These are phyloP conservation scores for Hermatobates lingyangjiaoensis DNA, from an alignment of 1,140 invertebrate genomes.

Conservation along the genomic window DNA sequence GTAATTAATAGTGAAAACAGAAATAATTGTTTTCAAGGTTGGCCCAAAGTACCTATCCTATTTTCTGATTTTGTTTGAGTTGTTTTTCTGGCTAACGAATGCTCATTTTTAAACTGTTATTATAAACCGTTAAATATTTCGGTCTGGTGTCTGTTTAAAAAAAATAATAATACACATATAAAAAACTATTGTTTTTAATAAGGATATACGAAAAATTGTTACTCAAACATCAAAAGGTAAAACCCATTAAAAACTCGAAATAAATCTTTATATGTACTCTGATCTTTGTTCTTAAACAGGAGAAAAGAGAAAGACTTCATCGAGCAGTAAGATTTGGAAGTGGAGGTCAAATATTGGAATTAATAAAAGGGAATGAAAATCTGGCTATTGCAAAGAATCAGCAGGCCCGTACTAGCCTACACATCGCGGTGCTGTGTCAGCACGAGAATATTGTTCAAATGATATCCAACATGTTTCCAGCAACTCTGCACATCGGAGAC, in stretches of 20 bases:
- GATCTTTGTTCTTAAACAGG: too few species aligned
- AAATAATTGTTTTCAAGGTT: too few species aligned
- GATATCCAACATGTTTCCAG: slow-evolving; percentile 47
- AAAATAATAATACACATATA: too few species aligned
- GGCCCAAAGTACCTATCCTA: too few species aligned
- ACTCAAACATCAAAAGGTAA: too few species aligned
- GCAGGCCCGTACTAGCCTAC: slow-evolving; percentile 43
- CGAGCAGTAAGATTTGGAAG: slow-evolving; percentile 47
- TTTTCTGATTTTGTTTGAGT: too few species aligned
- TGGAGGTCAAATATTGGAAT: slow-evolving; percentile 28
- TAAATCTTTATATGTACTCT: slow-evolving; percentile 5
- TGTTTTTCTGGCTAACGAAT: too few species aligned
- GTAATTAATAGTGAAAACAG: too few species aligned
- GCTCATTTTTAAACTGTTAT: too few species aligned
- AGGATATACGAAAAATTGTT: not conserved
- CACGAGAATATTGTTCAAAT: slow-evolving; percentile 54
- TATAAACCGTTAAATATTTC: too few species aligned
- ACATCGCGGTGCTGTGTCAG: slow-evolving; percentile 63
- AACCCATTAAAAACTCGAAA: not conserved
- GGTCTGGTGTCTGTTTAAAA: too few species aligned
- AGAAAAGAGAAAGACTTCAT: slow-evolving; percentile 54
- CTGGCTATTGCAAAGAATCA: slow-evolving; percentile 56
- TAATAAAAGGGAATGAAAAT: slow-evolving; percentile 39
- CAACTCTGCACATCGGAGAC: slow-evolving; percentile 54
- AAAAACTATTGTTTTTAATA: too few species aligned